Conservation (phyloP, 2,797 vertebrate genomes). For the Notoglanidium macrostoma region DNA sequence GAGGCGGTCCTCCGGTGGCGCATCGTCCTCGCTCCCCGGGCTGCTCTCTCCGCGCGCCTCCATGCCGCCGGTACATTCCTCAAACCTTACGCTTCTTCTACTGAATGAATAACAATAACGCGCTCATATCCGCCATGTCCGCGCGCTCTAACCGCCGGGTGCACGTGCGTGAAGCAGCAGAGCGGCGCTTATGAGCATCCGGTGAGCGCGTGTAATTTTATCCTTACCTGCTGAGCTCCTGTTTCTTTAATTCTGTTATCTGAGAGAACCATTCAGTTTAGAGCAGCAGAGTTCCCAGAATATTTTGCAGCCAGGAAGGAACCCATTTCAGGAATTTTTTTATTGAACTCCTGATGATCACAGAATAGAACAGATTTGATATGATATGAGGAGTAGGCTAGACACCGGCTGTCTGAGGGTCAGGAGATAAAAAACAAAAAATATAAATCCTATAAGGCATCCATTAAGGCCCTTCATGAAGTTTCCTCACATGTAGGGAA, state of each 20-base stretch:
- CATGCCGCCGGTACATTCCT: slow-evolving; percentile 67
- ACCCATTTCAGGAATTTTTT: background rate
- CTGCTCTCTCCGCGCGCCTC: slow-evolving; percentile 66
- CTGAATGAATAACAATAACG: background rate
- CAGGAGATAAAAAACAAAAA: background rate
- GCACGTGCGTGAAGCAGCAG: slow-evolving; percentile 3
- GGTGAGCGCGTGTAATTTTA: slow-evolving; percentile 18
- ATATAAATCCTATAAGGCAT: background rate
- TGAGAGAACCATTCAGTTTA: background rate
- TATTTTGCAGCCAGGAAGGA: background rate
- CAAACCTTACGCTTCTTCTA: background rate
- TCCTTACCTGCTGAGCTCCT: slow-evolving; percentile 20
- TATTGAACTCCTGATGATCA: background rate
- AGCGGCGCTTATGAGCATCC: slow-evolving; percentile 13
- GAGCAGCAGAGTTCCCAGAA: background rate
- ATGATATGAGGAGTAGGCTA: background rate
- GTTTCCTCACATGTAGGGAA: background rate
- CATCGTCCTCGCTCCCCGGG: slow-evolving; percentile 57
- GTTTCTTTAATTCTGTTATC: slow-evolving; percentile 27
- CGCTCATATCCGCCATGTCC: background rate
- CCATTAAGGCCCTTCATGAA: background rate
- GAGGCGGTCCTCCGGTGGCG: slow-evolving; percentile 60
- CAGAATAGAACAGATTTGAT: background rate
- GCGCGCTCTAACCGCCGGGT: background rate
- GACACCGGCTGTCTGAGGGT: background rate